Evolutionary conservation across 2,888 invertebrate species (phyloP), one percentile per base, ranked within the genome.

Genomic region (Leptarthrus brevirostris): DNA sequence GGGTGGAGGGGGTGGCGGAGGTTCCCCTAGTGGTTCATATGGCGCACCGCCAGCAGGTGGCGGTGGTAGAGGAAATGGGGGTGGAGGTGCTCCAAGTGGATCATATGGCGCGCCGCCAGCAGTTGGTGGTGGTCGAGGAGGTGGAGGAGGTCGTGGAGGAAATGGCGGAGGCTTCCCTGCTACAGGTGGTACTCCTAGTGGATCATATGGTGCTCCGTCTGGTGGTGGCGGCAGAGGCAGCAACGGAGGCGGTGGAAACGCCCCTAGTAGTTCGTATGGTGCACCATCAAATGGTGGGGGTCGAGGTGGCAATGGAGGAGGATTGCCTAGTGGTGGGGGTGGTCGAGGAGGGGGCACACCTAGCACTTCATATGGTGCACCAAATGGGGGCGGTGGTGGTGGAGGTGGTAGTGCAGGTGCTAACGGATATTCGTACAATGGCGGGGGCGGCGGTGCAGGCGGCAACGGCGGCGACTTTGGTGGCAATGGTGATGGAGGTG

Each of bases 101-200:
- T 34, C 58, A 4, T 58, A 58, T 8, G 73, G 74, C 26, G 74
- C 75, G 8, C 70, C 69, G 4, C 44, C 47, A 12, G 44, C 54
- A 10, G 52, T 56, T 5, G 72, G 30, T 1, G 12, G 20, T 22
- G 30, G 58, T 30, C 14, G 53, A 2, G 71, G 71, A 12, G 20
- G 71, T 14, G 56, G 58, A 3, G 36, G 36, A 3, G 58, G 58
- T 12, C 34, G 53, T 12, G 24, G 24, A 12, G 56, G 56, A 3
- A 26, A 26, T 30, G 56, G 56, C 5, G 56, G 56, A 14, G 34
- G 56, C 1, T 10, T 24, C 2, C 26, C 26, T 3, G 74, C 76
- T 3, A 74, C 75, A 14, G 77, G 77, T 61, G 76, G 76, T 20
- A 34, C 77, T 0, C 74, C 76, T 2, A 72, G 74, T 52, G 75